These are phyloP conservation scores for Antheraea mylitta DNA, from an alignment of 1,140 invertebrate genomes.

Conservation along the genomic window DNA sequence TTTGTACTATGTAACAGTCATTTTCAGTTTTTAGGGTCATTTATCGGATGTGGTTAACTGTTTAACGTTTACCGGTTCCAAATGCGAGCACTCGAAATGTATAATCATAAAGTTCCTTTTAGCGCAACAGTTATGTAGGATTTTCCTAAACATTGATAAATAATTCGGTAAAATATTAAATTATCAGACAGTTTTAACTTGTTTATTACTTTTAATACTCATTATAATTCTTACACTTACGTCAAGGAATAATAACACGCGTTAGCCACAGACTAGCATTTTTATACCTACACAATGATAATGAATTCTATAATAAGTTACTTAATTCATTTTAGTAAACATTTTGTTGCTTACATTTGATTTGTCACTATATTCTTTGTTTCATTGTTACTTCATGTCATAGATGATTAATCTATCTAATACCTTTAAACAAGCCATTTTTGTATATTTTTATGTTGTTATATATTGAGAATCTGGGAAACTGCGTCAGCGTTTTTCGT, in stretches of 20 bases:
- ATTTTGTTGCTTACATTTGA: not conserved
- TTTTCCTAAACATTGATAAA: not conserved
- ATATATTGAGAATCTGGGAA: too few species aligned
- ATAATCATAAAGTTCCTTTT: not conserved
- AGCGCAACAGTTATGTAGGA: not conserved
- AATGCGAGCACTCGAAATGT: not conserved
- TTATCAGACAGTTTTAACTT: not conserved
- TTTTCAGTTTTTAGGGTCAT: slow-evolving; percentile 27
- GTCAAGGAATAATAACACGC: not conserved
- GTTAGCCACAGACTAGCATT: not conserved
- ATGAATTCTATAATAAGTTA: too few species aligned
- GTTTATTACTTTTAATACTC: too few species aligned
- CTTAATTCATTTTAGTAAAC: not conserved
- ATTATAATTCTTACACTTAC: too few species aligned
- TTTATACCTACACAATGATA: not conserved
- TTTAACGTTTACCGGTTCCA: slow-evolving; percentile 6
- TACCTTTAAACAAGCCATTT: too few species aligned
- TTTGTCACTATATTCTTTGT: not conserved
- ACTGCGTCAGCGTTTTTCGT: too few species aligned
- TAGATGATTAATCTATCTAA: not conserved
- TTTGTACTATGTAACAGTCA: slow-evolving; percentile 26
- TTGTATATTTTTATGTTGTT: too few species aligned
- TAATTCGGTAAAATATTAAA: not conserved
- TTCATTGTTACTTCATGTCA: not conserved
- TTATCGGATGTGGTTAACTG: slow-evolving; percentile 16